Percentiles rank a stretch among this genome's conserved stretches.
Conservation (phyloP, 2,888 invertebrate genomes). For the Didymodactylos carnosus region DNA sequence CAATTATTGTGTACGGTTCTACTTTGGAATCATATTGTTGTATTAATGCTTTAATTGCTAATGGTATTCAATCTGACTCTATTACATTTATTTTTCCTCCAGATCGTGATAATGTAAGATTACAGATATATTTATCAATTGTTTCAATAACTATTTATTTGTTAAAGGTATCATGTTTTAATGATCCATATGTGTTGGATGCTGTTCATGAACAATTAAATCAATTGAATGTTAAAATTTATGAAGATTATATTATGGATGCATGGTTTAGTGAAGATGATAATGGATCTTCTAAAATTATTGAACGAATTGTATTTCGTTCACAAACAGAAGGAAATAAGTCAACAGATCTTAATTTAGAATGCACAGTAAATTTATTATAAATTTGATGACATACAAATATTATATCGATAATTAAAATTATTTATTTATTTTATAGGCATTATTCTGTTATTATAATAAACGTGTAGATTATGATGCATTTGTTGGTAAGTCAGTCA, state of each 20-base stretch:
- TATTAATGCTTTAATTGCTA: constrained; percentile 44
- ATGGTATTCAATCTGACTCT: constrained; percentile 40
- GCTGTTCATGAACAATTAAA: neutral
- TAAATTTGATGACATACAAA: neutral
- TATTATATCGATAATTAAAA: neutral
- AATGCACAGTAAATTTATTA: neutral
- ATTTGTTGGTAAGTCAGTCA: constrained; percentile 22
- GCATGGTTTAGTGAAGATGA: neutral
- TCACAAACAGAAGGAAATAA: neutral
- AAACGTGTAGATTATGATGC: constrained; percentile 27
- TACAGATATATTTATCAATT: neutral
- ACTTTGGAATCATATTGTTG: constrained; percentile 48
- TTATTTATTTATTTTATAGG: constrained; percentile 20
- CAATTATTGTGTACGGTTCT: constrained; percentile 47
- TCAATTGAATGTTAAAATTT: neutral
- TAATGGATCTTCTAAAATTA: neutral
- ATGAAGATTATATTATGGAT: constrained; percentile 4
- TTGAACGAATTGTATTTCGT: neutral
- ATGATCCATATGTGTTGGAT: constrained; percentile 1
- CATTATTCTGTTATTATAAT: constrained; percentile 27
- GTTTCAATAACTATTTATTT: neutral
- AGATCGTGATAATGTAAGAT: neutral
- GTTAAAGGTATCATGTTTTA: neutral
- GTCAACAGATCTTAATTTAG: neutral
- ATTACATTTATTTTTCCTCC: constrained; percentile 40